Base-by-base conservation (phyloP, 1,140 invertebrate genomes). In the Linepithema humile region DNA sequence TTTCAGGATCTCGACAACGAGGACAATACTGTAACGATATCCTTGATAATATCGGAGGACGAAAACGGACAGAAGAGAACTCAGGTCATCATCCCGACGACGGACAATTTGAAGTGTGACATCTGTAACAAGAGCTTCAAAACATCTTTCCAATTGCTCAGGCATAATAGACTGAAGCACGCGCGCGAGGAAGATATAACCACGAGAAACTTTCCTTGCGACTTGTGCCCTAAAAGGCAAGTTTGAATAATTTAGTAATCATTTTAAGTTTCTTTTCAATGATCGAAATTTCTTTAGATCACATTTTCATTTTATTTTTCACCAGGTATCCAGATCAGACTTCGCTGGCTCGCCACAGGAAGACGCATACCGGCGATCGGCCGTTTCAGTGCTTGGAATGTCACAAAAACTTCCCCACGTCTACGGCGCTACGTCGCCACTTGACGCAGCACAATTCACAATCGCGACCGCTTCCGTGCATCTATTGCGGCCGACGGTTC, bases 41-140 rank as follows among this genome's bases (percentile, higher is more conserved):
- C 94, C 0, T 64, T 94, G 6, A 94, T 94, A 75, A 94, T 94
- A 85, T 94, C 94, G 0, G 94, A 94, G 40, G 94, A 94, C 84
- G 94, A 94, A 38, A 86, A 94, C 65, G 94, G 94, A 6, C 93
- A 94, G 65, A 94, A 94, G 82, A 84, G 94, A 86, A 94, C 94
- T 20, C 94, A 94, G 88, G 94, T 94, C 29, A 94, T 94, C 53
- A 94, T 94, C 86, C 94, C 94, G 60, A 94, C 94, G n/a, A 90
- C 92, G 6, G 93, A 94, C 65, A 93, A 91, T 67, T 82, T 92
- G 10, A 94, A 94, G 40, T 94, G 94, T 62, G 91, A 94, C 53
- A 90, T 94, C 26, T 94, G 94, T 82, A 92, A 93, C 55, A 94
- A 93, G 86, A 92, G 87, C 15, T 94, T 94, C 55, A 94, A 94